Evolutionary conservation across 2,797 vertebrate species (phyloP).

Genomic region (Pseudochirops corinnae): DNA sequence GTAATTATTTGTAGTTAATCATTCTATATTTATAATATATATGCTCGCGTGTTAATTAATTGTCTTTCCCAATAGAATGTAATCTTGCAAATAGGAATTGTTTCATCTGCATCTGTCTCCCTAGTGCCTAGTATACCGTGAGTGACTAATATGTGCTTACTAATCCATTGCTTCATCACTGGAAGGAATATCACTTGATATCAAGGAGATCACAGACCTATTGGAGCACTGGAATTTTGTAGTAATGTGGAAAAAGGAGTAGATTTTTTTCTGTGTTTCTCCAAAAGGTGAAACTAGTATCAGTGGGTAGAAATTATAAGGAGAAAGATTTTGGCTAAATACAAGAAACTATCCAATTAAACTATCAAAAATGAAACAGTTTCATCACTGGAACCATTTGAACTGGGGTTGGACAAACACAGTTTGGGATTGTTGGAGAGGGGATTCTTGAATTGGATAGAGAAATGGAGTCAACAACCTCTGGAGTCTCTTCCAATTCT

Average conservation of each 20-base stretch:
- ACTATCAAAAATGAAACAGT: neutral
- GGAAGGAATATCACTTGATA: neutral
- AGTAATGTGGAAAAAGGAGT: neutral
- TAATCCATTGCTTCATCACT: neutral
- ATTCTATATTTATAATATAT: too few relatives aligned
- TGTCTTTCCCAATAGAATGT: too few relatives aligned
- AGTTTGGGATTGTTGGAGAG: neutral
- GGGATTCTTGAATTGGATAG: neutral
- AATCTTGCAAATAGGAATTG: too few relatives aligned
- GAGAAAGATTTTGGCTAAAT: neutral
- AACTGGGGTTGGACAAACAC: neutral
- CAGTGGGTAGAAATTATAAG: neutral
- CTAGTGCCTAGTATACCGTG: neutral
- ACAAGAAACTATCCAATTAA: neutral
- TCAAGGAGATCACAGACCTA: neutral
- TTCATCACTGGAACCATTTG: neutral
- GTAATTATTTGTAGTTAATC: too few relatives aligned
- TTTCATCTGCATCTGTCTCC: neutral
- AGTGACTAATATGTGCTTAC: neutral
- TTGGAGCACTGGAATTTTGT: neutral
- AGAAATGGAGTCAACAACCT: neutral
- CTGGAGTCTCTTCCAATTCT: neutral
- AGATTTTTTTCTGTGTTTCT: neutral
- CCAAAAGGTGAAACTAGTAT: neutral
- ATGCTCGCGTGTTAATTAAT: too few relatives aligned